Evolutionary conservation across 2,113 vertebrate genomes (phyloP), one percentile per base, ranked within the genome.

Genomic region (Oxyruncus cristatus): DNA sequence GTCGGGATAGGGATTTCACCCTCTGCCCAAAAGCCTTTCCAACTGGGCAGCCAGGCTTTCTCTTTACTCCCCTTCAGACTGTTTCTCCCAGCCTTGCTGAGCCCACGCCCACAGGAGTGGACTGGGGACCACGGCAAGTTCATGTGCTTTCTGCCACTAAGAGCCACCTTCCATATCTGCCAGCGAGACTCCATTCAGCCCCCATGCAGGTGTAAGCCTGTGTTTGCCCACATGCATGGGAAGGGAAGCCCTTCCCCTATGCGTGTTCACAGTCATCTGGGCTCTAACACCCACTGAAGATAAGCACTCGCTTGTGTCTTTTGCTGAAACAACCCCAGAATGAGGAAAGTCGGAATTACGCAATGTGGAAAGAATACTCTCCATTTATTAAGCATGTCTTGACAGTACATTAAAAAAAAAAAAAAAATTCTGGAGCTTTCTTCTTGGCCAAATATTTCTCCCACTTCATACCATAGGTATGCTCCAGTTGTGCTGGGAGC

Each of bases 391-490:
- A 94, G 93, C 92, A 2, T 85, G 92, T 61, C 93, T 76, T 95
- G 95, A 94, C 86, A 91, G 80, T 75, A 89, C 76, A 93, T 84
- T 84, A 15, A 61, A 91, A 81, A 58, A n/a, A n/a, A 15, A 61
- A 91, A 81, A 56, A 74, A 86, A 94, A 72, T 42, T 84, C 91
- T 94, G 80, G n/a, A 89, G 70, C 76, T 85, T 93, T 96, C 85
- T 93, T 82, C 66, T 91, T 75, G 70, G 85, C 75, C 93, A 92
- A 81, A 72, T 91, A 93, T 78, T 92, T 93, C 94, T 94, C 85
- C 94, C 90, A 94, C 90, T 95, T 88, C 88, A 88, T 94, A 81
- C 88, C 87, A 66, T 85, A 96, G 92, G 96, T 95, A 94, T 96
- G 96, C 41, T 96, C 80, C 88, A 83, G 37, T 97, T 89, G 88